Percentiles rank a stretch among this genome's conserved stretches.
These are phyloP conservation scores for Pyrocoelia pectoralis DNA, from an alignment of 2,888 invertebrate genomes.

Conservation along the genomic window DNA sequence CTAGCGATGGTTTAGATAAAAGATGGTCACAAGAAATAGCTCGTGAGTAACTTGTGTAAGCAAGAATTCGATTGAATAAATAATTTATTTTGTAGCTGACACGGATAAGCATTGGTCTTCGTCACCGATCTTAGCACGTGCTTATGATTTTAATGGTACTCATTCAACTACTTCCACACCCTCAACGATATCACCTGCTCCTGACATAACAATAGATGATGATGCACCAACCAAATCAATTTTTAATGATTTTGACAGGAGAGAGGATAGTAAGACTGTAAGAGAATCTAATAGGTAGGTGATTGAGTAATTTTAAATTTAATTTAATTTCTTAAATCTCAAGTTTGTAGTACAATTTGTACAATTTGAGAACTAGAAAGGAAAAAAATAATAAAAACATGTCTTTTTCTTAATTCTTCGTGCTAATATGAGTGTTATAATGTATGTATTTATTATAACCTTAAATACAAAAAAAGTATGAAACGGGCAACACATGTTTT, in stretches of 20 bases:
- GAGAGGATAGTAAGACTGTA: conserved; percentile 46
- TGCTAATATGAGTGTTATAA: too few species aligned
- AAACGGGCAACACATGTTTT: too few species aligned
- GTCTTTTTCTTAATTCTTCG: too few species aligned
- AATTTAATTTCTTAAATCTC: too few species aligned
- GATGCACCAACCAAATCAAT: conserved; percentile 46
- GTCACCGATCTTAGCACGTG: conserved; percentile 50
- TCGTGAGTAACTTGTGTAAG: conserved; percentile 50
- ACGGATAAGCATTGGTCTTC: conserved; percentile 55
- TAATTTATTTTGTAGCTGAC: conserved; percentile 44
- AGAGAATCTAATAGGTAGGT: conserved; percentile 40
- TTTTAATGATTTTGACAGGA: conserved; percentile 49
- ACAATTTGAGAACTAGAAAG: too few species aligned
- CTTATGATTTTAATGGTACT: conserved; percentile 51
- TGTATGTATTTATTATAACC: too few species aligned
- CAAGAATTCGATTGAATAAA: not conserved
- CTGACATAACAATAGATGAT: conserved; percentile 51
- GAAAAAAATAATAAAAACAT: too few species aligned
- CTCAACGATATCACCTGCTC: conserved; percentile 68
- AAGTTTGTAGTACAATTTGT: too few species aligned
- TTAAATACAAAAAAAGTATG: too few species aligned
- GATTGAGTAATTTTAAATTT: not conserved
- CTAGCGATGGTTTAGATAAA: conserved; percentile 83
- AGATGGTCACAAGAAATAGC: conserved; percentile 83
- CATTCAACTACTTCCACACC: conserved; percentile 63